A percentile compares a stretch with the other conserved stretches of the same genome.
Conservation (phyloP, 2,797 vertebrate genomes). For the Sarcophilus harrisii region DNA sequence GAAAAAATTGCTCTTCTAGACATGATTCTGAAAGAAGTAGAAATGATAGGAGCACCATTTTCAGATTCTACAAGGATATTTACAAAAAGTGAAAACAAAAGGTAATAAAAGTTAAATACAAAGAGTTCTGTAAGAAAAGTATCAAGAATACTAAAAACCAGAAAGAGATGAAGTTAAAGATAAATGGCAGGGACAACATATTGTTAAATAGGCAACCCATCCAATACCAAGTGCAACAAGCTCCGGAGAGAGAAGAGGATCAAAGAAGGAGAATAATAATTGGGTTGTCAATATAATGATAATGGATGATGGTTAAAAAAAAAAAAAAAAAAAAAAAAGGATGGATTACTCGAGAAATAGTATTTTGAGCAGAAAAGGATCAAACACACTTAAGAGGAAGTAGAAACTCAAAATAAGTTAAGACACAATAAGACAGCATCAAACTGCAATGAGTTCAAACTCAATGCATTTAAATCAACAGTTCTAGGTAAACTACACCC, state of each 20-base stretch:
- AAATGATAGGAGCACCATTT: neutral
- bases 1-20: neutral
- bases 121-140: neutral
- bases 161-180: neutral
- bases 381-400: neutral
- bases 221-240: neutral
- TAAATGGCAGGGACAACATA: neutral
- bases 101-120: neutral
- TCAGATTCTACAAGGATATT: too few relatives aligned
- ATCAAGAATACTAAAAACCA: neutral
- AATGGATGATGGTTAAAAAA: neutral
- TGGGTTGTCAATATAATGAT: neutral
- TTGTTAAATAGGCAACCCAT: neutral
- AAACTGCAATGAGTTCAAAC: neutral
- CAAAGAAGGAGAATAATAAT: neutral
- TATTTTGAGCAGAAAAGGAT: neutral
- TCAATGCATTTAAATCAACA: neutral
- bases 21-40: neutral
- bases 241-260: neutral
- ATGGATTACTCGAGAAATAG: neutral
- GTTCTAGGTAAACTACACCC: neutral
- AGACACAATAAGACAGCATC: neutral
- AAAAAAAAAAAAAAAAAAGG: neutral
- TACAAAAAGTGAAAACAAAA: neutral
- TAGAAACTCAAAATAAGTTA: neutral